Evolutionary conservation across 1,140 invertebrate species (phyloP).

Genomic region (Alviniconcha marisindica): DNA sequence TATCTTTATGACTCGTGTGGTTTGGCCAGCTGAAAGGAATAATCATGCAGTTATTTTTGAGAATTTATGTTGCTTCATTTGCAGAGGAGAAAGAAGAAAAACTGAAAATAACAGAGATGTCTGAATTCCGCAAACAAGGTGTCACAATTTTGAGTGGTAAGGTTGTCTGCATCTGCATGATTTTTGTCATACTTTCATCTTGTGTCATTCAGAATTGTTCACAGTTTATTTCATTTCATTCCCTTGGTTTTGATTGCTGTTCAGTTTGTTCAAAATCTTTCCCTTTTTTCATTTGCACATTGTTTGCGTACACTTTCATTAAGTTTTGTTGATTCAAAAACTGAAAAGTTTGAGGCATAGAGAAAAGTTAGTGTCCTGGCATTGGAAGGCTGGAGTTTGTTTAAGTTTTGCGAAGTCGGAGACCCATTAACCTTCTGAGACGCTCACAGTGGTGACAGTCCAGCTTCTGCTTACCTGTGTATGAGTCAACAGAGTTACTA

Average conservation of each 20-base stretch:
- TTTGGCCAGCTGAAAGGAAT: too few relatives aligned
- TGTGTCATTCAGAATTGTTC: neutral
- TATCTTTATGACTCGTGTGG: too few relatives aligned
- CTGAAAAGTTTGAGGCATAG: neutral
- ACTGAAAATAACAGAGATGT: constrained; percentile 87
- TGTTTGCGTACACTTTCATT: neutral
- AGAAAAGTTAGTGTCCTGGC: too few relatives aligned
- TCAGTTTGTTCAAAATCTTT: neutral
- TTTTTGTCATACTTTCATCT: neutral
- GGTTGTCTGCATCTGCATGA: constrained; percentile 2
- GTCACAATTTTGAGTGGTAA: constrained; percentile 72
- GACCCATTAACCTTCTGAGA: too few relatives aligned
- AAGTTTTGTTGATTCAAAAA: neutral
- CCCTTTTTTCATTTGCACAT: neutral
- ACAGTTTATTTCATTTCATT: neutral
- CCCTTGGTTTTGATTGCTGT: neutral
- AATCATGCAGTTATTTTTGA: too few relatives aligned
- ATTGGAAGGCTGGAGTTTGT: too few relatives aligned
- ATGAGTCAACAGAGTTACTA: too few relatives aligned
- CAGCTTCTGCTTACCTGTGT: too few relatives aligned
- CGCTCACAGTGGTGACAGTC: too few relatives aligned
- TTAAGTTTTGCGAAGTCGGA: too few relatives aligned
- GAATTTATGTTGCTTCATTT: constrained; percentile 13
- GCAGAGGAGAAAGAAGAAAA: constrained; percentile 87
- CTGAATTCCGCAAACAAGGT: constrained; percentile 77